phyloP scores from a whole-genome alignment of 2,797 vertebrate species.

The Sebastes minor region DNA sequence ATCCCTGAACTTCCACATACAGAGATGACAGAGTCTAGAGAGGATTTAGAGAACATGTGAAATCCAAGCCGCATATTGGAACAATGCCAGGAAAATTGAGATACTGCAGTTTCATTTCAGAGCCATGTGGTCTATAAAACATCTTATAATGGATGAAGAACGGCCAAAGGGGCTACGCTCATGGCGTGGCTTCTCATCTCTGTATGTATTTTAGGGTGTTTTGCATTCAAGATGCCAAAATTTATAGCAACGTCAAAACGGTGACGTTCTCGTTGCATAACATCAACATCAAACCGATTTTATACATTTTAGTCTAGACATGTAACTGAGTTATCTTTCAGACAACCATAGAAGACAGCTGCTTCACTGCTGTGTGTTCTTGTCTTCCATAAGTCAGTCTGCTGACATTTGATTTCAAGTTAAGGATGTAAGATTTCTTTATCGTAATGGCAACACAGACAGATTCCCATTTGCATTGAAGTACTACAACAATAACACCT shows the following conservation, averaged over 20 bases:
- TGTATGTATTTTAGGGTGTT: background rate
- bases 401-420: background rate
- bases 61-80: slow-evolving; percentile 23
- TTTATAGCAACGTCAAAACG: background rate
- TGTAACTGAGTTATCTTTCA: background rate
- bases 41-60: slow-evolving; percentile 20
- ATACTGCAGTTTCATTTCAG: slow-evolving; percentile 35
- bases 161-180: background rate
- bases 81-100: slow-evolving; percentile 55
- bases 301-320: background rate
- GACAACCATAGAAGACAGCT: background rate
- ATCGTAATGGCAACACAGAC: background rate
- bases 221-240: background rate
- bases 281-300: background rate
- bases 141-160: slow-evolving; percentile 1
- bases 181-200: background rate
- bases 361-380: background rate
- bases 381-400: background rate
- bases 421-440: background rate
- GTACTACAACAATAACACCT: too few relatives aligned
- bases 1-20: background rate
- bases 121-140: slow-evolving; percentile 24
- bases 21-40: background rate
- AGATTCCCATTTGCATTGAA: background rate
- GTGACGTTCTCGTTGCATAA: background rate